Evolutionary conservation across 2,113 vertebrate genomes (phyloP), one percentile per base, ranked within the genome.

Genomic region (Campylomormyrus tamandua): DNA sequence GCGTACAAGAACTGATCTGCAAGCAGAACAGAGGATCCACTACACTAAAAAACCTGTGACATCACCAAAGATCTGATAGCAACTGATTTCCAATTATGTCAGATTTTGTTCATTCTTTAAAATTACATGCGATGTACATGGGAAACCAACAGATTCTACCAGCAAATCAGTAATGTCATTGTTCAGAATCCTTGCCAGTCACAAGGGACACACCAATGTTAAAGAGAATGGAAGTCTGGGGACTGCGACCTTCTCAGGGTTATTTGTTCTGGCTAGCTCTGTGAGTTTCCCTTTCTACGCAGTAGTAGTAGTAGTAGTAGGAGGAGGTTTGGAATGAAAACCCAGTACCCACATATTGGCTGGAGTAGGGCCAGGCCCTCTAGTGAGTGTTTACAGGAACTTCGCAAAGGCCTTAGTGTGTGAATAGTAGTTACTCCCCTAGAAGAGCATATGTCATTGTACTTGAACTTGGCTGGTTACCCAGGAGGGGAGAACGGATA

Each of bases 1-100:
- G 96, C 96, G 90, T 98, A 99, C 90, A 99, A 96, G 94, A 97
- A 97, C 87, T 97, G 97, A 94, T 98, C 98, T 99, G 92, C 4
- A 93, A 92, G 56, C 9, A 87, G 92, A 88, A 92, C 50, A 87
- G 13, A 53, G 31, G 17, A 52, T 35, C 15, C 46, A n/a, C n/a
- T 27, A 35, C 15, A 52, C 4, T 3, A 53, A 35, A 27, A 17
- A 87, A 56, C 3, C 7, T 0, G 27, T 87, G 50, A 87, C n/a
- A 87, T 24, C 31, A 17, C 21, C 49, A 35, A 87, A 19, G 49
- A 87, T 87, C 11, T 53, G 85, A 31, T 35, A 3, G 49, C 50
- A 15, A 15, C 2, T 31, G 80, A 48, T 48, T 84, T 84, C 19
- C 21, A 19, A n/a, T 86, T 1, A 49, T 13, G 19, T 27, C 45